A percentile compares a stretch with the other conserved stretches of the same genome.
phyloP scores from a whole-genome alignment of 2,113 vertebrate species.

The Oceanodroma tethys region DNA sequence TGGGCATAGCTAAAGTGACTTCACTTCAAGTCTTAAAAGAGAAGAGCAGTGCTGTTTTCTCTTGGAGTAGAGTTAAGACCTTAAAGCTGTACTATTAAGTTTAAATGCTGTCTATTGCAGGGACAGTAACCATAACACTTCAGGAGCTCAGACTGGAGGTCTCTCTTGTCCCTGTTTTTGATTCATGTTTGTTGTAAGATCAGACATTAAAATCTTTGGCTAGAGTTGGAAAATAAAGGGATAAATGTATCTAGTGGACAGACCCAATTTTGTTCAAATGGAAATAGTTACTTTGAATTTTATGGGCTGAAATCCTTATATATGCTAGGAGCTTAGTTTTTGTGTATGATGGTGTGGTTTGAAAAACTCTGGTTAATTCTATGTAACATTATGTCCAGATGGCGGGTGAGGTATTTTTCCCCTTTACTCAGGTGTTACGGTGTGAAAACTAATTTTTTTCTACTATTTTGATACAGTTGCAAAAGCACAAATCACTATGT shows the following conservation, averaged over 20 bases:
- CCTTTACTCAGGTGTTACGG: not conserved
- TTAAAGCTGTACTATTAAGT: not conserved
- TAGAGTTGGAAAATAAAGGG: not conserved
- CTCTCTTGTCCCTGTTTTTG: not conserved
- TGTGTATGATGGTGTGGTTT: not conserved
- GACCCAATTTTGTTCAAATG: not conserved
- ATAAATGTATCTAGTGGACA: too few species aligned
- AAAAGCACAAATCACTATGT: not conserved
- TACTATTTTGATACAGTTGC: not conserved
- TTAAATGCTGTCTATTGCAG: not conserved
- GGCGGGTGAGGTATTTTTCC: not conserved
- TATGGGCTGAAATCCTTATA: not conserved
- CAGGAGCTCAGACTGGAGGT: not conserved
- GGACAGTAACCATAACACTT: not conserved
- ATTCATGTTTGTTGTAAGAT: not conserved
- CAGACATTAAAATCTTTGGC: not conserved
- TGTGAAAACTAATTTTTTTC: not conserved
- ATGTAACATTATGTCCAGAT: not conserved
- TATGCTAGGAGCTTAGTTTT: not conserved
- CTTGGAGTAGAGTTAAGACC: not conserved
- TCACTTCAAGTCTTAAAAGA: not conserved
- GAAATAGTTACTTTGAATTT: not conserved
- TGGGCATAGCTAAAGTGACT: not conserved
- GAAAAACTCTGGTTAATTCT: not conserved
- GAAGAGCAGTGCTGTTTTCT: not conserved